Conservation (phyloP, 2,888 invertebrate species). For the Adineta ricciae region DNA sequence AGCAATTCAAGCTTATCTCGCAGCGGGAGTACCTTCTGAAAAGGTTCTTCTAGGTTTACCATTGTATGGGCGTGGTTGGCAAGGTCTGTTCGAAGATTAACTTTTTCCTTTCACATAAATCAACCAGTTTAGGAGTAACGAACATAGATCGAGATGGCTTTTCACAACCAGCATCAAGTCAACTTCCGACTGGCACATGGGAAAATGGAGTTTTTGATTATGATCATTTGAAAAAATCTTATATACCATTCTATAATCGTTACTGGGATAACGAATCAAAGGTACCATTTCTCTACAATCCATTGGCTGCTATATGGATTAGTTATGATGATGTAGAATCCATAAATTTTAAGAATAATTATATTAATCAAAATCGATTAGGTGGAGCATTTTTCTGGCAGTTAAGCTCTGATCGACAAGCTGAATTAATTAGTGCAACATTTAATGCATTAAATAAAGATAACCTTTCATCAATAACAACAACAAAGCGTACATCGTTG, state of each 20-base stretch:
- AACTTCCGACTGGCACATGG: not conserved
- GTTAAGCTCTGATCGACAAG: not conserved
- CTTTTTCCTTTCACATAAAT: not conserved
- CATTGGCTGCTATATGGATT: not conserved
- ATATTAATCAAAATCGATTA: not conserved
- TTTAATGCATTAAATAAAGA: too few species aligned
- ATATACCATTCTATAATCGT: not conserved
- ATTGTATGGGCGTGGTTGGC: conserved; percentile 16
- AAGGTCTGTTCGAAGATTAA: not conserved
- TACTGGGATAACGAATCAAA: conserved; percentile 9
- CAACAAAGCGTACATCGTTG: too few species aligned
- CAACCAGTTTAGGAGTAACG: not conserved
- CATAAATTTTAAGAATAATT: conserved; percentile 1
- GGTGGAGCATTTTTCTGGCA: not conserved
- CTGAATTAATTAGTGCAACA: too few species aligned
- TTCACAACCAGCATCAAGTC: not conserved
- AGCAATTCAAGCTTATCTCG: not conserved
- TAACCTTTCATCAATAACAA: too few species aligned
- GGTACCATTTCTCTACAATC: not conserved
- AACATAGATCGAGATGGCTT: not conserved
- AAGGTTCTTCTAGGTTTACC: not conserved
- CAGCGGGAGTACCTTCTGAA: not conserved
- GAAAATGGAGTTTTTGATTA: not conserved
- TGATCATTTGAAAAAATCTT: not conserved
- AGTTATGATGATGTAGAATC: conserved; percentile 1